These are phyloP conservation scores for Pseudomugil tenellus DNA, from an alignment of 2,797 vertebrate genomes.

Conservation along the genomic window DNA sequence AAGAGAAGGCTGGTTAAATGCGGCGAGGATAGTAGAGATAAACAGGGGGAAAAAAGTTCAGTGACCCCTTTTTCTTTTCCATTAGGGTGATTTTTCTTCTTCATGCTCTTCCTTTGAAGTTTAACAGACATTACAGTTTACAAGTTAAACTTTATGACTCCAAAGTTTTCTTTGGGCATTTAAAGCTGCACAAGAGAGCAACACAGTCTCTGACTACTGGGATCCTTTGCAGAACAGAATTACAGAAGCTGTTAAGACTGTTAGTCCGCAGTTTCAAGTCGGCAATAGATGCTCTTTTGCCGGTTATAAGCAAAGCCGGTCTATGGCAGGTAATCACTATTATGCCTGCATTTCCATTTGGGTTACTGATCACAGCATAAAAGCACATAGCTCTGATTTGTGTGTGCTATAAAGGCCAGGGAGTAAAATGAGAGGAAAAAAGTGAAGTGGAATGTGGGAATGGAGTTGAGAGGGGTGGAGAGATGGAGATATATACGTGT, in stretches of 20 bases:
- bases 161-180: slow-evolving; percentile 48
- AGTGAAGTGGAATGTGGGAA: slow-evolving; percentile 65
- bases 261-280: slow-evolving; percentile 62
- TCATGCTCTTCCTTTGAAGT: slow-evolving; percentile 39
- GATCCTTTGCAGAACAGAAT: slow-evolving; percentile 45
- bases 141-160: slow-evolving; percentile 38
- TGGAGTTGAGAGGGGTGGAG: slow-evolving; percentile 45
- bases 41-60: slow-evolving; percentile 34
- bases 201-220: slow-evolving; percentile 27
- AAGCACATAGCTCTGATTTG: slow-evolving; percentile 72
- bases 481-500: slow-evolving; percentile 56
- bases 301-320: slow-evolving; percentile 63
- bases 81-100: slow-evolving; percentile 23
- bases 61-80: slow-evolving; percentile 28
- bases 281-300: slow-evolving; percentile 48
- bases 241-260: slow-evolving; percentile 57
- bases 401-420: slow-evolving; percentile 65
- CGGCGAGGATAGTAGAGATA: slow-evolving; percentile 13
- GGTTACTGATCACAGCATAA: slow-evolving; percentile 75
- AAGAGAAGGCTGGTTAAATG: slow-evolving; percentile 25
- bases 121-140: too few relatives aligned
- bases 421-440: slow-evolving; percentile 56
- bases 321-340: slow-evolving; percentile 78
- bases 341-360: slow-evolving; percentile 69
- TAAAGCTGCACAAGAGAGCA: slow-evolving; percentile 19